Evolutionary conservation across 2,113 vertebrate genomes (phyloP).

Genomic region (Noturus placidus): DNA sequence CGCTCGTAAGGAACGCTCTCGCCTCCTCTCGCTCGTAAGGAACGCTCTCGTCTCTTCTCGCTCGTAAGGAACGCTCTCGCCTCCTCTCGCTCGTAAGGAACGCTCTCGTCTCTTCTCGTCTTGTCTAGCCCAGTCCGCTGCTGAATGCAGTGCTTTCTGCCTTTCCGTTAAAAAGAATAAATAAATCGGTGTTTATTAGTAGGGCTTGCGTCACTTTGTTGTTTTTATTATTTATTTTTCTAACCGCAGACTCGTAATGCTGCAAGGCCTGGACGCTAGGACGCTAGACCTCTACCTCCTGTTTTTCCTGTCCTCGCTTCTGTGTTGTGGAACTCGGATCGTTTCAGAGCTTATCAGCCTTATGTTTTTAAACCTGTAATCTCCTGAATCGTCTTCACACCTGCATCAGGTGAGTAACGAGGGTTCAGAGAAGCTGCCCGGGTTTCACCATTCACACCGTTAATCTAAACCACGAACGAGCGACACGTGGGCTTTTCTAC

Average conservation of each 20-base stretch:
- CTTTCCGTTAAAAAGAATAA: neutral
- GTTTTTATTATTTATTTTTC: neutral
- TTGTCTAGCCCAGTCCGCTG: neutral
- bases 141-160: neutral
- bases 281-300: constrained; percentile 36
- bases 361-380: neutral
- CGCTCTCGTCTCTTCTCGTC: no score
- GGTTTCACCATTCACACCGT: no score
- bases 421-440: no score
- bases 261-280: neutral
- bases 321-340: neutral
- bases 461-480: no score
- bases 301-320: neutral
- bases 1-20: no score
- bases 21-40: neutral
- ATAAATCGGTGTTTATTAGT: neutral
- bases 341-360: constrained; percentile 8
- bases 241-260: neutral
- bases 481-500: neutral
- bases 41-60: no score
- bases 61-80: no score
- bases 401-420: constrained; percentile 3
- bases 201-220: neutral
- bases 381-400: neutral
- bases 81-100: no score